Percentiles rank a stretch among this genome's conserved stretches.
Conservation (phyloP, 2,888 invertebrate species). For the Venusia cambrica region DNA sequence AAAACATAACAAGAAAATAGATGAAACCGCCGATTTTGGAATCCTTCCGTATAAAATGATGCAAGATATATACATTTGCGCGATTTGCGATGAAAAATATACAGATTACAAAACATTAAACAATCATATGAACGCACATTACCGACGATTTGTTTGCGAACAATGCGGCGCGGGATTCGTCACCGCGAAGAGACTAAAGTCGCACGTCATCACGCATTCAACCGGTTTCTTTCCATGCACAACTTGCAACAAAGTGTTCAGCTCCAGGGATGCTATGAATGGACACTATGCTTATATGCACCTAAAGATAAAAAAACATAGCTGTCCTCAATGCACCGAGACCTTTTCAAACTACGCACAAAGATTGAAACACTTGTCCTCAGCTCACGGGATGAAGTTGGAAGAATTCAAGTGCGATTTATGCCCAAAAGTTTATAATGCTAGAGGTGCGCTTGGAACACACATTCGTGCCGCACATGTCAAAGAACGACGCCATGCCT, state of each 20-base stretch:
- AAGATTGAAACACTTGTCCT: constrained; percentile 60
- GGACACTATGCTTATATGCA: constrained; percentile 73
- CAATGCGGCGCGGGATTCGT: constrained; percentile 33
- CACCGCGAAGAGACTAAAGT: constrained; percentile 19
- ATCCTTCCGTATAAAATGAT: constrained; percentile 16
- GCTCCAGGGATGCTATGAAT: constrained; percentile 65
- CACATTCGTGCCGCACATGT: constrained; percentile 41
- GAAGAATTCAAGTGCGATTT: constrained; percentile 64
- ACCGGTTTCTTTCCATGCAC: constrained; percentile 61
- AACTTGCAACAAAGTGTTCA: constrained; percentile 70
- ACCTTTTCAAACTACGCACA: constrained; percentile 65
- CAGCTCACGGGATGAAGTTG: constrained; percentile 56
- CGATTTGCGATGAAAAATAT: constrained; percentile 9
- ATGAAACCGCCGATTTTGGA: constrained; percentile 2
- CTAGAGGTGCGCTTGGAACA: constrained; percentile 59
- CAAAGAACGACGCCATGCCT: constrained; percentile 15
- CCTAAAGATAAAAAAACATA: constrained; percentile 61
- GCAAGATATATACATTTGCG: constrained; percentile 10
- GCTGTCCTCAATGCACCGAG: constrained; percentile 64
- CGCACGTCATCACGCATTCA: constrained; percentile 5
- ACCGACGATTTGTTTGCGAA: constrained; percentile 48
- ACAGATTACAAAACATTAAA: constrained; percentile 19
- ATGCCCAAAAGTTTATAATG: constrained; percentile 60
- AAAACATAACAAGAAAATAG: constrained; percentile 9
- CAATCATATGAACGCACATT: constrained; percentile 52